Evolutionary conservation across 2,113 vertebrate species (phyloP).

Genomic region (Gobiocypris rarus): DNA sequence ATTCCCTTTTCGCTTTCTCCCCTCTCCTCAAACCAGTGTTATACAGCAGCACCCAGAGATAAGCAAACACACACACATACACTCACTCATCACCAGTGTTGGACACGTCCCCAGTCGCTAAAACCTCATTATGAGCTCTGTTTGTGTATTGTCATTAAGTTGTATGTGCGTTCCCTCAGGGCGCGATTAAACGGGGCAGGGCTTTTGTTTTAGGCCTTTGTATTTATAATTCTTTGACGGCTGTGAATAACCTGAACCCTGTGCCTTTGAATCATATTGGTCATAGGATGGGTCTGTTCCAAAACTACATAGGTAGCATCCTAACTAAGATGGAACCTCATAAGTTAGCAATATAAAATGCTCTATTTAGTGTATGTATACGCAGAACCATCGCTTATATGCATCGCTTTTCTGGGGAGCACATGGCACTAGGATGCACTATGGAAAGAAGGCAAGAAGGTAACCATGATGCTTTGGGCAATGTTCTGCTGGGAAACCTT

Average conservation of each 20-base stretch:
- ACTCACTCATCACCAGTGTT: slow-evolving; percentile 37
- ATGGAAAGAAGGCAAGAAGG: too few relatives aligned
- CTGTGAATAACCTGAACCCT: slow-evolving; percentile 14
- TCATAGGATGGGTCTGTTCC: not conserved
- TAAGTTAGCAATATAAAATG: not conserved
- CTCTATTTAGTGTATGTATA: not conserved
- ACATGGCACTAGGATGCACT: too few relatives aligned
- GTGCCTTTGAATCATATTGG: slow-evolving; percentile 14
- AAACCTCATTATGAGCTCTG: slow-evolving; percentile 49
- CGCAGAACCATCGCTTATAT: too few relatives aligned
- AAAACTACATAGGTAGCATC: not conserved
- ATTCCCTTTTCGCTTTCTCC: slow-evolving; percentile 24
- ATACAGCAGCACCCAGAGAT: slow-evolving; percentile 45
- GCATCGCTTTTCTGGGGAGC: too few relatives aligned
- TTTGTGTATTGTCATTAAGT: slow-evolving; percentile 39
- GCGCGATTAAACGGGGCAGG: slow-evolving; percentile 26
- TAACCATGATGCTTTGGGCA: too few relatives aligned
- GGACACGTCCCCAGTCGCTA: slow-evolving; percentile 29
- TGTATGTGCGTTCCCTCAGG: slow-evolving; percentile 19
- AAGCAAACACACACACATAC: slow-evolving; percentile 46
- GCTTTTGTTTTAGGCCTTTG: slow-evolving; percentile 32
- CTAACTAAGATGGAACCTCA: not conserved
- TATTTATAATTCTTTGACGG: not conserved
- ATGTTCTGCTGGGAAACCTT: too few relatives aligned
- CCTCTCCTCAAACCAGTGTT: slow-evolving; percentile 40